phyloP scores from a whole-genome alignment of 2,113 vertebrate species.

The Apeltes quadracus region DNA sequence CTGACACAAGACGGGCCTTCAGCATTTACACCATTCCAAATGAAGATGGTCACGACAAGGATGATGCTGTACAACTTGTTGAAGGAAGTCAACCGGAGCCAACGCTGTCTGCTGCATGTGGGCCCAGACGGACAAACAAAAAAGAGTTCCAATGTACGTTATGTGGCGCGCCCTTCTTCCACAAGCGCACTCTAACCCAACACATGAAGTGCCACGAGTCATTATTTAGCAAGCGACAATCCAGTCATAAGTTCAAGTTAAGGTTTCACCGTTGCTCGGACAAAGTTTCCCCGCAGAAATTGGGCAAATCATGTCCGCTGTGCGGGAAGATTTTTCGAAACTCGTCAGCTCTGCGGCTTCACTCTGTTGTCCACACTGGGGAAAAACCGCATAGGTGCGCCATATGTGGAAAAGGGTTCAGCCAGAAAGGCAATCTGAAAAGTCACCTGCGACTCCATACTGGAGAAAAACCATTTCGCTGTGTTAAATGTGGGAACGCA shows the following conservation, averaged over 20 bases:
- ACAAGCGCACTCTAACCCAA: conserved; percentile 63
- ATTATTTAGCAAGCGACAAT: conserved; percentile 64
- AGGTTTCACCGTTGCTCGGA: conserved; percentile 59
- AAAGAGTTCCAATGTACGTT: conserved; percentile 56
- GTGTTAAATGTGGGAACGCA: conserved; percentile 66
- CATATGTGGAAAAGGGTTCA: conserved; percentile 70
- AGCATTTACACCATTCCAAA: conserved; percentile 67
- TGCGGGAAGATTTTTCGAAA: conserved; percentile 73
- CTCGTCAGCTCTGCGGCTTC: conserved; percentile 68
- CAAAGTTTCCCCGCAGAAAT: not conserved
- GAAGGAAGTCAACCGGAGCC: conserved; percentile 48
- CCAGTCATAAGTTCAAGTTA: conserved; percentile 49
- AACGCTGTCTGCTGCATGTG: conserved; percentile 21
- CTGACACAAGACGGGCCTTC: conserved; percentile 49
- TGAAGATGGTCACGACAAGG: conserved; percentile 30
- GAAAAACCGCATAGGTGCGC: conserved; percentile 70
- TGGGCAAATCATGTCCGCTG: conserved; percentile 51
- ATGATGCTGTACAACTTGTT: conserved; percentile 59
- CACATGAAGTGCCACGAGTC: conserved; percentile 74
- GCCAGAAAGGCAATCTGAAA: conserved; percentile 75
- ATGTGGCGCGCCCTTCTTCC: conserved; percentile 63
- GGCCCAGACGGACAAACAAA: conserved; percentile 4
- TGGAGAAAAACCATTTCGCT: conserved; percentile 72
- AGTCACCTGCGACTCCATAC: conserved; percentile 75
- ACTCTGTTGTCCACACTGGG: conserved; percentile 72